Evolutionary conservation across 1,140 invertebrate species (phyloP), one percentile per base, ranked within the genome.

Genomic region (Papilio machaon): DNA sequence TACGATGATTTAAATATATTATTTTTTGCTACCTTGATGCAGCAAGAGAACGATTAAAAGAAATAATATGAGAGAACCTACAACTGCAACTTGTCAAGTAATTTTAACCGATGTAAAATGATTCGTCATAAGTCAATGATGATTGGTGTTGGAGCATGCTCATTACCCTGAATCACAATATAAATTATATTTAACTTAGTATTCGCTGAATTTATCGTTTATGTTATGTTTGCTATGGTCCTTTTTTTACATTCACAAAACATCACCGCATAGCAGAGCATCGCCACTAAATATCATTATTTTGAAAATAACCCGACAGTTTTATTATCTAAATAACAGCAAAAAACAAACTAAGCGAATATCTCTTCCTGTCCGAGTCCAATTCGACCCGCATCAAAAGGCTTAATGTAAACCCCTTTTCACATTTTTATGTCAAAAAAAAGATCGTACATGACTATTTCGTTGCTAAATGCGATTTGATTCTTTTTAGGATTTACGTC

Each of bases 381-480:
- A 90, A 94, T 93, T 94, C 85, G 89, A 94, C 93, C 93, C 92
- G 90, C 88, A 87, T 94, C 93, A 94, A 94, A 91, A 82, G 90
- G 93, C 90, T 94, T 94, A 93, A 76, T 54, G 70, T 91, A 87
- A 91, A 91, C 89, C 93, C 93, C 87, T 92, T 93, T 94, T 94
- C 89, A 87, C 89, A 87, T 92, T 92, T 91, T 90, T 92, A 84
- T 91, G 90, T 91, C 90, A n/a, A 88, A 90, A 89, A 92, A 92
- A 89, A 88, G 89, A 92, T 91, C 91, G 91, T 88, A 91, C 91
- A 87, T 89, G 86, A 88, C 87, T 86, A 91, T 91, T 89, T 90
- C 88, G 86, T 93, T 93, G 87, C 88, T 90, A 94, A 94, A 92
- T 92, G 89, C 90, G 77, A 86, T 80, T 90, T 91, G 92, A 93